Percentiles rank a stretch among this genome's conserved stretches.
phyloP scores from a whole-genome alignment of 92 coral and sea anemone genomes.

The Actinostola sp. region DNA sequence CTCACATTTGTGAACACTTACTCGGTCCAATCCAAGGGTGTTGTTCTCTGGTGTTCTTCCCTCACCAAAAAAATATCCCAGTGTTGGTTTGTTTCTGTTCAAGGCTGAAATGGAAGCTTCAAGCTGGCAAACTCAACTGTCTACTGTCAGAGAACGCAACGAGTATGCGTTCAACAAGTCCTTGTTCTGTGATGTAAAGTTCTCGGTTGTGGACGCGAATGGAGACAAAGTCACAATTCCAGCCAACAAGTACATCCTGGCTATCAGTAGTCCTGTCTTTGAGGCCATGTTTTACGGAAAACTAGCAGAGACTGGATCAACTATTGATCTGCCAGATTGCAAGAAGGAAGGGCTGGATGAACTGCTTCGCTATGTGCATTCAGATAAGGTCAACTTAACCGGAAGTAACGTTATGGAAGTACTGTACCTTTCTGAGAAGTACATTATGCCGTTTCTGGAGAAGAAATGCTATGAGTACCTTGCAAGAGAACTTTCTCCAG shows the following conservation, averaged over 20 bases:
- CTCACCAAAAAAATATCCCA: too few species aligned
- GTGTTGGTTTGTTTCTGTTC: neutral
- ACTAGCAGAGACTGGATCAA: conserved; percentile 23
- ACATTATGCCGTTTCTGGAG: conserved; percentile 22
- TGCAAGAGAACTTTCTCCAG: conserved; percentile 4
- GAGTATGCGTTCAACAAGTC: conserved; percentile 37
- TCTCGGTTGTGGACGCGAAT: conserved; percentile 17
- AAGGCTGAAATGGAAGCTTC: neutral
- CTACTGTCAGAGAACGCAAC: conserved; percentile 29
- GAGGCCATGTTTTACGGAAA: conserved; percentile 36
- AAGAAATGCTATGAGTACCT: conserved; percentile 17
- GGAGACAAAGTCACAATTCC: conserved; percentile 20
- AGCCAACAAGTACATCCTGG: conserved; percentile 34
- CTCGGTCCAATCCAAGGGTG: too few species aligned
- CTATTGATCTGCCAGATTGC: conserved; percentile 30
- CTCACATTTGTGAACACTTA: too few species aligned
- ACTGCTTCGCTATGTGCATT: conserved; percentile 33
- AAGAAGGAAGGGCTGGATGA: conserved; percentile 30
- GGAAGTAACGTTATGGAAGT: conserved; percentile 37
- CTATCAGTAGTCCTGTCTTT: conserved; percentile 44
- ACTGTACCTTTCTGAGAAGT: conserved; percentile 19
- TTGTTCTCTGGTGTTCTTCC: too few species aligned
- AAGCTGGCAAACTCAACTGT: conserved; percentile 28
- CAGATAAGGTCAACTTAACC: conserved; percentile 26
- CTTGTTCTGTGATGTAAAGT: conserved; percentile 34